phyloP scores from a whole-genome alignment of 2,797 vertebrate species.

The Leucoraja ocellata region DNA sequence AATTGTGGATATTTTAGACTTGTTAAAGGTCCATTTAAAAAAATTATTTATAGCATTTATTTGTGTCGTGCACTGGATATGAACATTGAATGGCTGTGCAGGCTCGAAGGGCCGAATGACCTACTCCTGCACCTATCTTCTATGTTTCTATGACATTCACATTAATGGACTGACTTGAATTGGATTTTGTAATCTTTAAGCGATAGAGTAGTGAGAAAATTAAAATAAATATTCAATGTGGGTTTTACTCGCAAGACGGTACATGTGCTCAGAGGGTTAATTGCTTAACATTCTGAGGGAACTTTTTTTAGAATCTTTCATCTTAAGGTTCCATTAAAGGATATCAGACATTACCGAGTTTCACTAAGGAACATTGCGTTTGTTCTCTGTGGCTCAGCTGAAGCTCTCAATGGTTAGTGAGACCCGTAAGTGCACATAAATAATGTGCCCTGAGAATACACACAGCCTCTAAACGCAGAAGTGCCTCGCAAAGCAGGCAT shows the following conservation, averaged over 20 bases:
- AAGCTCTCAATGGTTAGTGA: slow-evolving; percentile 60
- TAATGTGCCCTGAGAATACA: slow-evolving; percentile 33
- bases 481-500: neutral
- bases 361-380: slow-evolving; percentile 45
- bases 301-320: slow-evolving; percentile 54
- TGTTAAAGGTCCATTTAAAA: no score
- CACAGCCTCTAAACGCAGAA: slow-evolving; percentile 38
- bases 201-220: neutral
- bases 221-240: neutral
- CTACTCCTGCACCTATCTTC: no score
- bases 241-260: neutral
- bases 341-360: slow-evolving; percentile 51
- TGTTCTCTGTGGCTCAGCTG: slow-evolving; percentile 52
- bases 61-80: no score
- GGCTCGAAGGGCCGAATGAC: no score
- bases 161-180: neutral
- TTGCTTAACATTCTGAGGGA: slow-evolving; percentile 56
- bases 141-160: neutral
- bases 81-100: no score
- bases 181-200: neutral
- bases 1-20: neutral
- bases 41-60: no score
- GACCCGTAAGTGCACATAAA: slow-evolving; percentile 57
- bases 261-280: slow-evolving; percentile 57
- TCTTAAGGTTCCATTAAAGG: slow-evolving; percentile 63